A percentile compares a stretch with the other conserved stretches of the same genome.
Conservation (phyloP, 2,113 vertebrate genomes). For the Candoia aspera region DNA sequence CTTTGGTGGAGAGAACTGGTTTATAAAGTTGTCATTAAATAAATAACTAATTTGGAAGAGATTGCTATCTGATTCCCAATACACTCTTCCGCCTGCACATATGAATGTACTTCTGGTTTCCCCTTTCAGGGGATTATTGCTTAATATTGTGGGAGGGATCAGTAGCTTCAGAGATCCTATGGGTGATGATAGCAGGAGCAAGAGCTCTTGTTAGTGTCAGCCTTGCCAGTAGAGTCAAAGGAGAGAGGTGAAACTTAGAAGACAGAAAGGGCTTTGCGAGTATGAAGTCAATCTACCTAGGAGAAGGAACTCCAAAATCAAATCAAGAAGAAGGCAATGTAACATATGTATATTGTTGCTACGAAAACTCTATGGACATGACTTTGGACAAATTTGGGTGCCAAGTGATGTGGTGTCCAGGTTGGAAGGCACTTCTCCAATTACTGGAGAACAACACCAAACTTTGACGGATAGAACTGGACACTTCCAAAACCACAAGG, state of each 20-base stretch:
- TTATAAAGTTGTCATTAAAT: slow-evolving; percentile 3
- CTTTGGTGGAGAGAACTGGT: background rate
- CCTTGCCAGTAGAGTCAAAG: too few relatives aligned
- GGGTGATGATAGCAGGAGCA: too few relatives aligned
- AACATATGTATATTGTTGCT: background rate
- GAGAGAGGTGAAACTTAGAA: background rate
- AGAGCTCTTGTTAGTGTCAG: too few relatives aligned
- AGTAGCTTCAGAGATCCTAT: background rate
- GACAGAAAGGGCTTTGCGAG: background rate
- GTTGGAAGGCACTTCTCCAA: background rate
- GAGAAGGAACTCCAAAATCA: background rate
- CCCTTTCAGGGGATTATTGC: background rate
- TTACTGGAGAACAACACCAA: background rate
- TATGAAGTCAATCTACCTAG: background rate
- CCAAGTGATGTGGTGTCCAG: background rate
- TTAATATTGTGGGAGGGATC: background rate
- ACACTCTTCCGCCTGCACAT: background rate
- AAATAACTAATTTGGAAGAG: slow-evolving; percentile 4
- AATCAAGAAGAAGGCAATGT: background rate
- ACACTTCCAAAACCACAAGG: background rate
- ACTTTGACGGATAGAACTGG: background rate
- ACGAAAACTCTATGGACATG: background rate
- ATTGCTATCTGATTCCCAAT: background rate
- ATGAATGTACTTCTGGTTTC: background rate
- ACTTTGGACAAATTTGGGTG: background rate